Percentiles rank a stretch among this genome's conserved stretches.
Conservation (phyloP, 2,888 invertebrate genomes). For the Geotrupes spiniger region DNA sequence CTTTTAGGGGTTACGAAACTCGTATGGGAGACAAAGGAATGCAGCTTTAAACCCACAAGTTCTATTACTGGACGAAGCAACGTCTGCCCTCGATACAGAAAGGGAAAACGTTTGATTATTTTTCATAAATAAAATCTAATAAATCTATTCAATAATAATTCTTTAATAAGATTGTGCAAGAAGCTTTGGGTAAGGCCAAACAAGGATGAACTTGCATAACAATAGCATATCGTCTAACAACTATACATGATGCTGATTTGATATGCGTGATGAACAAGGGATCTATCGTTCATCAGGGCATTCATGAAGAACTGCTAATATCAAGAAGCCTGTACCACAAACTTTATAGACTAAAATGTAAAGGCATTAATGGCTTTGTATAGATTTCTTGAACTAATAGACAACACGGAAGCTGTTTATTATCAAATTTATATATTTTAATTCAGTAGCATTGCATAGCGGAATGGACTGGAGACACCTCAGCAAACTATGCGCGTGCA, state of each 20-base stretch:
- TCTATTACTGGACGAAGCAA: constrained; percentile 79
- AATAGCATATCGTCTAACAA: too few relatives aligned
- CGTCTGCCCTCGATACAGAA: constrained; percentile 83
- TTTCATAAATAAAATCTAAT: too few relatives aligned
- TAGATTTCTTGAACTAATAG: too few relatives aligned
- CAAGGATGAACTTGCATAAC: constrained; percentile 80
- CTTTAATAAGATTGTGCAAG: constrained; percentile 69
- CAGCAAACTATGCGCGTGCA: too few relatives aligned
- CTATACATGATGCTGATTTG: constrained; percentile 75
- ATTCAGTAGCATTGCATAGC: too few relatives aligned
- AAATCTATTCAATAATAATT: too few relatives aligned
- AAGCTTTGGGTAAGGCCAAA: constrained; percentile 78
- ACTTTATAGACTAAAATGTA: too few relatives aligned
- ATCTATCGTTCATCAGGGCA: constrained; percentile 68
- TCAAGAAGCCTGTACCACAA: constrained; percentile 65
- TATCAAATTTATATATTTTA: too few relatives aligned
- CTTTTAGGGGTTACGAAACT: constrained; percentile 71
- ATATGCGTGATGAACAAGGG: constrained; percentile 73
- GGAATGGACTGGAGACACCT: too few relatives aligned
- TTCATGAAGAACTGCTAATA: constrained; percentile 64
- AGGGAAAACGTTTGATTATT: constrained; percentile 80
- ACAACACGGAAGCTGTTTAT: too few relatives aligned
- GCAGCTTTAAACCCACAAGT: constrained; percentile 74
- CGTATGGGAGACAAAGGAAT: constrained; percentile 75
- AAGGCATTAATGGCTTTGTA: too few relatives aligned